Conservation (phyloP, 2,113 vertebrate species). For the Daphoenositta chrysoptera region DNA sequence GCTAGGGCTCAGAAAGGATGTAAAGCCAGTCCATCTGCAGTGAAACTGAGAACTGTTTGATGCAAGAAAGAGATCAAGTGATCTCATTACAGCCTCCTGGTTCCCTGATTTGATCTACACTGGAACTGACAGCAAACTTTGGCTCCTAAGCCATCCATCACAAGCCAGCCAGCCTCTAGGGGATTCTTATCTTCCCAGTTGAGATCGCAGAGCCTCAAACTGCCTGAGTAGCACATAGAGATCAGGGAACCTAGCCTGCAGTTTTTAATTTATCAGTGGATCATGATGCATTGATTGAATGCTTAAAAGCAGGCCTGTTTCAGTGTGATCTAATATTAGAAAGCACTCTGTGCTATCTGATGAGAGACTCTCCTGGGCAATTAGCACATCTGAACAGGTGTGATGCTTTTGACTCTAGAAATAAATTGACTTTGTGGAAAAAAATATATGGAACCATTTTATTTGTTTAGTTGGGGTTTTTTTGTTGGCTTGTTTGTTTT, state of each 20-base stretch:
- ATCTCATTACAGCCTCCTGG: neutral
- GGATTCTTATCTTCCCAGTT: neutral
- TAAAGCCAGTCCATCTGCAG: neutral
- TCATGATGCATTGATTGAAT: neutral
- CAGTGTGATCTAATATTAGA: neutral
- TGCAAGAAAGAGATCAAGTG: neutral
- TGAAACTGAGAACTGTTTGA: neutral
- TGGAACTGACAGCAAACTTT: neutral
- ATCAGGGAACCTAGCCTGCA: neutral
- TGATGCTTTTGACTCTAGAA: neutral
- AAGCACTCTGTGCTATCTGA: neutral
- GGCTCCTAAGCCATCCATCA: neutral
- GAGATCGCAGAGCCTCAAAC: neutral
- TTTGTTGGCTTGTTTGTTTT: neutral
- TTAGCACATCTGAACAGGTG: neutral
- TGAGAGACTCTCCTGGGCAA: neutral
- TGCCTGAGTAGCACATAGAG: neutral
- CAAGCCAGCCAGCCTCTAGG: neutral
- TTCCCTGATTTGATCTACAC: neutral
- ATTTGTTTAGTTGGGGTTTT: neutral
- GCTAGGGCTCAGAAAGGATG: neutral
- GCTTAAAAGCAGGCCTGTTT: neutral
- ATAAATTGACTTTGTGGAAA: neutral
- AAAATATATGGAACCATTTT: neutral
- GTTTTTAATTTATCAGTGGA: constrained; percentile 2